Evolutionary conservation across 2,113 vertebrate genomes (phyloP), one percentile per base, ranked within the genome.

Genomic region (Gracilinanus agilis): DNA sequence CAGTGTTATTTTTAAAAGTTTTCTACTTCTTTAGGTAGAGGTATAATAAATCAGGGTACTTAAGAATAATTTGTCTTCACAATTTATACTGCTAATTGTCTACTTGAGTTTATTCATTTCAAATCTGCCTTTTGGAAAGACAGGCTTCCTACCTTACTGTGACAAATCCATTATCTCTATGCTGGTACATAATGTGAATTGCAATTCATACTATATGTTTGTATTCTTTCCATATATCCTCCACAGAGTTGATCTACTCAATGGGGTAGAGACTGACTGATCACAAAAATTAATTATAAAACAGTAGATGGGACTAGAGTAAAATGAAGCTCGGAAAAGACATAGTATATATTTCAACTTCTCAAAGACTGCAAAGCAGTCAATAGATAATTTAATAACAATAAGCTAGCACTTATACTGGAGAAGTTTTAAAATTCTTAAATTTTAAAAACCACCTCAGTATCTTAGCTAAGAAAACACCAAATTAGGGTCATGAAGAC

Each of bases 241-340:
- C 29, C 34, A 67, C 13, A 16, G 12, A 5, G 61, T n/a, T n/a
- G 13, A 67, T 67, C 12, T 67, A 67, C 34, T 34, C 58, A 67
- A 13, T 34, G 12, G 11, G 10, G 61, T 11, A 61, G 58, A 67
- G 13, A 34, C 58, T 12, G 27, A 75, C 34, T n/a, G 29, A 92
- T 9, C 53, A 93, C 34, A 92, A 93, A 53, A 24, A 96, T 90
- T 91, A 91, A 75, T 93, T 92, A 61, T 83, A 96, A 95, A 94
- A 93, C 49, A 24, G 0, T 53, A 97, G 29, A 83, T 40, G 34
- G 67, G 16, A 83, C 40, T 83, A 34, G 16, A 83, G n/a, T 34
- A 27, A 83, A 83, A 83, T 21, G 67, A 83, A 83, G 67, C 16
- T 83, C 19, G 1, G 4, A 40, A 83, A 83, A 83, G 34, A 83